A percentile compares a stretch with the other conserved stretches of the same genome.
Evolutionary conservation across 2,888 invertebrate species (phyloP).

Genomic region (Dynastes grantii): DNA sequence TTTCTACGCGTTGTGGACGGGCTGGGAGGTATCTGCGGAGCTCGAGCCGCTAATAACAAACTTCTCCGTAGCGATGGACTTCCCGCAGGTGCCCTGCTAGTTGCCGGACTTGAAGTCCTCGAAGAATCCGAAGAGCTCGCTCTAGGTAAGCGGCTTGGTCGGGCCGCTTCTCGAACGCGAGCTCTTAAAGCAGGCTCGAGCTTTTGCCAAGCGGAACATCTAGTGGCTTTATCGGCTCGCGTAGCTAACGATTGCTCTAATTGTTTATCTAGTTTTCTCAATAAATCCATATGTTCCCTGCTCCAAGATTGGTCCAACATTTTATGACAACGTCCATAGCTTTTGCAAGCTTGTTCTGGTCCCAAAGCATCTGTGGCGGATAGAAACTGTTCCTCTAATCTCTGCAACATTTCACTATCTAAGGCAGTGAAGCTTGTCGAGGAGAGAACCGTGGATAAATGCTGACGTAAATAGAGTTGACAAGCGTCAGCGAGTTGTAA

Average conservation of each 20-base stretch:
- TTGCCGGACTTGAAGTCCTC: conserved; percentile 79
- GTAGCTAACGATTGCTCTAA: conserved; percentile 82
- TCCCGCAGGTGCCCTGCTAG: conserved; percentile 59
- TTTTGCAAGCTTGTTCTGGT: conserved; percentile 87
- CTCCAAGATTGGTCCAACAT: conserved; percentile 65
- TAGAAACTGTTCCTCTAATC: conserved; percentile 85
- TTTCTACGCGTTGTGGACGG: conserved; percentile 71
- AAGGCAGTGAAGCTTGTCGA: conserved; percentile 75
- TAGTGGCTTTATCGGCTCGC: conserved; percentile 78
- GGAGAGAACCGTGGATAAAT: conserved; percentile 83
- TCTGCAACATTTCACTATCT: conserved; percentile 81
- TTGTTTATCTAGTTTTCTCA: conserved; percentile 77
- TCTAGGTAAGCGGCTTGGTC: conserved; percentile 66
- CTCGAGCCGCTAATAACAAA: conserved; percentile 72
- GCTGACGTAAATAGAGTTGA: conserved; percentile 84
- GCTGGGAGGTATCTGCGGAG: conserved; percentile 71
- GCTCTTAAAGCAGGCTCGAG: conserved; percentile 75
- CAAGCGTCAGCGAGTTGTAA: conserved; percentile 86
- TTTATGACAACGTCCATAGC: conserved; percentile 75
- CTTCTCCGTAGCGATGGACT: conserved; percentile 72
- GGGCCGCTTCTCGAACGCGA: conserved; percentile 74
- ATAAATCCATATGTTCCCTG: conserved; percentile 69
- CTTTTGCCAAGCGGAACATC: conserved; percentile 78
- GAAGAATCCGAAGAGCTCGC: conserved; percentile 75
- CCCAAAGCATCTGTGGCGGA: conserved; percentile 85